phyloP scores from a whole-genome alignment of 2,888 invertebrate genomes.

The Cataglyphis livida region DNA sequence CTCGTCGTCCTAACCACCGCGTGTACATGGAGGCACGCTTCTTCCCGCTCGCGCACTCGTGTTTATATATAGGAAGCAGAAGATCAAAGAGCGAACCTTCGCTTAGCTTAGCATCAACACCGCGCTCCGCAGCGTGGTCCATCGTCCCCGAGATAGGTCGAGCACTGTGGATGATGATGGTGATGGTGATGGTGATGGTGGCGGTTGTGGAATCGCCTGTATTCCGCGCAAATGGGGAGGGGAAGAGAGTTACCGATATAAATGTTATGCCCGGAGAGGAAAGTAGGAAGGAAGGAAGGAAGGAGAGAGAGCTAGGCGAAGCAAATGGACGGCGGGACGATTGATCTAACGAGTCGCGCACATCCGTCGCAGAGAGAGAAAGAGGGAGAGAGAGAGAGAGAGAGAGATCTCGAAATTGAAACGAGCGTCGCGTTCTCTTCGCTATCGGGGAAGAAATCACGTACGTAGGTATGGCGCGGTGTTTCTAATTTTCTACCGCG shows the following conservation, averaged over 20 bases:
- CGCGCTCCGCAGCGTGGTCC: slow-evolving; percentile 75
- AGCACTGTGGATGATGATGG: slow-evolving; percentile 69
- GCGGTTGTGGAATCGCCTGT: slow-evolving; percentile 33
- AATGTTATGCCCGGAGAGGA: slow-evolving; percentile 63
- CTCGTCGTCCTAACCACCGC: slow-evolving; percentile 30
- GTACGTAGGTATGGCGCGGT: background rate
- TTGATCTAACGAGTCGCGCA: slow-evolving; percentile 70
- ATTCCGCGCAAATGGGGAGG: slow-evolving; percentile 38
- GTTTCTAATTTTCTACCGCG: slow-evolving; percentile 54
- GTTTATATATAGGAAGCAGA: slow-evolving; percentile 84
- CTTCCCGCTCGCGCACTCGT: slow-evolving; percentile 66
- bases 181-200: slow-evolving; percentile 40
- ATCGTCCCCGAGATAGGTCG: slow-evolving; percentile 77
- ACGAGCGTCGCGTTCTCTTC: slow-evolving; percentile 25
- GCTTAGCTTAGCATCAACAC: slow-evolving; percentile 81
- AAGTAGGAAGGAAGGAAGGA: background rate
- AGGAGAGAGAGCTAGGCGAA: background rate
- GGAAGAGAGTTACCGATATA: slow-evolving; percentile 68
- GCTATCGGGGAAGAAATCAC: slow-evolving; percentile 15
- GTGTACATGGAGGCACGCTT: slow-evolving; percentile 39
- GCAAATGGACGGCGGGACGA: slow-evolving; percentile 55
- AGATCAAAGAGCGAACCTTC: slow-evolving; percentile 84
- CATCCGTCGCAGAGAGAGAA: slow-evolving; percentile 52
- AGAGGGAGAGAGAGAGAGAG: background rate
- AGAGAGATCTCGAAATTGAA: slow-evolving; percentile 55